These are phyloP conservation scores for Neosalanx taihuensis DNA, from an alignment of 2,797 vertebrate genomes.

Conservation along the genomic window DNA sequence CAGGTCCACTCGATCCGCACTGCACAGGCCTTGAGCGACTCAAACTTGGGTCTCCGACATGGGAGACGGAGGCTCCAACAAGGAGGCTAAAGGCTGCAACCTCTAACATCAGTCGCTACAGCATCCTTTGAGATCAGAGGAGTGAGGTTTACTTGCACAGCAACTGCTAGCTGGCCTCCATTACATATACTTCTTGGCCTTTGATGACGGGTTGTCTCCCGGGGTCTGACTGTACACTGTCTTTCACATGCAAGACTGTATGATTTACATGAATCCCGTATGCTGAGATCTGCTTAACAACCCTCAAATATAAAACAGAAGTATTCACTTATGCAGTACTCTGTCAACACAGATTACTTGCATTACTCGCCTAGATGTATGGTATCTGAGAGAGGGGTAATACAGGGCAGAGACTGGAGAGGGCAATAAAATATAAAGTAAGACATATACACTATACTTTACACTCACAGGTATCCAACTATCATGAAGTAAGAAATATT, in stretches of 20 bases:
- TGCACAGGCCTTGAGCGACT: no score
- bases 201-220: slow-evolving; percentile 8
- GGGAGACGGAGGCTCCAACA: no score
- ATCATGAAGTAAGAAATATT: background rate
- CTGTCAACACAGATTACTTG: slow-evolving; percentile 22
- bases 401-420: slow-evolving; percentile 35
- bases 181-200: background rate
- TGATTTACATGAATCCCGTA: slow-evolving; percentile 37
- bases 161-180: no score
- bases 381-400: slow-evolving; percentile 15
- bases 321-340: slow-evolving; percentile 12
- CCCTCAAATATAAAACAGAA: slow-evolving; percentile 37
- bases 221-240: background rate
- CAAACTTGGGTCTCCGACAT: no score
- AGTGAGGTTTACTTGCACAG: no score
- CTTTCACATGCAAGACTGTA: slow-evolving; percentile 19
- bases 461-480: background rate
- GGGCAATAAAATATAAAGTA: no score
- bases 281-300: slow-evolving; percentile 33
- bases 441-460: background rate
- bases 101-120: no score
- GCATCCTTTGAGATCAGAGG: no score
- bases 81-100: no score
- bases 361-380: background rate
- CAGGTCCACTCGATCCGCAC: no score